Base-by-base conservation (phyloP, 2,797 vertebrate genomes). In the Chanos chanos region DNA sequence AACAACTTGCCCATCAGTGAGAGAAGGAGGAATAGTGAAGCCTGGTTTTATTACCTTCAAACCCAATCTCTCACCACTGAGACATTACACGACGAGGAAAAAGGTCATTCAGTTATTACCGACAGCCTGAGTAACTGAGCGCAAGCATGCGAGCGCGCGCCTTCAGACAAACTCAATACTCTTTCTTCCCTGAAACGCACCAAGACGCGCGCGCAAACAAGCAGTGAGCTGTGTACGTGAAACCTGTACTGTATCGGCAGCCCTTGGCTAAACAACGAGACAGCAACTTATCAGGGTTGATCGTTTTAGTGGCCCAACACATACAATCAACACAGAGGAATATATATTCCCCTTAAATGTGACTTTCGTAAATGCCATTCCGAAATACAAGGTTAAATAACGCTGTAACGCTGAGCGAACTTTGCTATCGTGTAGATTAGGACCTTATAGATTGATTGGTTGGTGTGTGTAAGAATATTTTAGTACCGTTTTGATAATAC, bases 91-190 rank as follows among this genome's bases (percentile, higher is more conserved):
- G 85, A 82, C 83, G 85, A 71, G 82, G 81, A 87, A 88, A 87
- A 61, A 70, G 91, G 90, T 94, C 91, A 90, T 84, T 85, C 88
- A 81, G 83, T 90, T 88, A 90, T 91, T 89, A 90, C 79, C 72
- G 86, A 77, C 74, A 75, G 81, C 66, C 81, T 73, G 85, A 85
- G 85, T 80, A 74, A 71, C 61, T 39, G 59, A 54, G 71, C 44
- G 72, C 40, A 36, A 45, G 67, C 64, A 47, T 49, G 30, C 58
- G 69, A 22, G 48, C 59, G 75, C 67, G 69, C 73, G 70, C 72
- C 68, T 78, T 75, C 72, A 75, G 77, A 70, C 60, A 62, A 74
- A 81, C 80, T 80, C 83, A 70, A 72, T 71, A 56, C 60, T 68
- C 58, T n/a, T n/a, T 64, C 83, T 81, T 82, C 57, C 6, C 50